Base-by-base conservation (phyloP, 2,797 vertebrate genomes). In the Oophaga sylvatica region DNA sequence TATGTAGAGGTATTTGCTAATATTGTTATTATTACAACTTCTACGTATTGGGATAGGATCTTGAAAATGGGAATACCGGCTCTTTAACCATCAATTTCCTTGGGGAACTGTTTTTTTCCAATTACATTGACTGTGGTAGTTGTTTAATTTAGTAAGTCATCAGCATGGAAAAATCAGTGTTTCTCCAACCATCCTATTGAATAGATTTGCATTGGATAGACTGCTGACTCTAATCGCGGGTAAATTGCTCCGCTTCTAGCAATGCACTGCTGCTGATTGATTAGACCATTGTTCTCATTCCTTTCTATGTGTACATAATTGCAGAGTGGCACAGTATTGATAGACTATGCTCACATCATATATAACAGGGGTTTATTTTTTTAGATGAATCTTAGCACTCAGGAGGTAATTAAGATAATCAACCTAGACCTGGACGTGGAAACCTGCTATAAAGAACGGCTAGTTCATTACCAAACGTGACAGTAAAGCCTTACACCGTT, bases 161-260 rank as follows among this genome's bases (percentile, higher is more conserved):
- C 83, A 84, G 70, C 83, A 84, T 76, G 78, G 57, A 63, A 73
- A 76, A 41, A 84, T 71, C 71, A 5, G 16, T 15, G n/a, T 84
- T 77, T 60, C n/a, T 84, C 56, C 20, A 63, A 77, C 15, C 19
- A 57, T 70, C 56, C 84, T 68, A 45, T 41, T 56, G 48, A 71
- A 88, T 88, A 70, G 78, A 81, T 87, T 87, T 87, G 67, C 85
- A 81, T 76, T 53, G 67, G 87, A 75, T 75, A 85, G 65, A 85
- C 83, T 89, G 87, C 84, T 86, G 84, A 77, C 84, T 86, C 48
- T 86, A 89, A 89, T 89, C 79, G 79, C 60, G 73, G 53, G 70
- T 22, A 82, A 89, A 82, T 86, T 89, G 71, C 60, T 70, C 17
- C 4, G 17, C 79, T 67, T 35, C 78, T 35, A 77, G 71, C 62